Evolutionary conservation across 2,113 vertebrate genomes (phyloP), one percentile per base, ranked within the genome.

Genomic region (Oryzias javanicus): DNA sequence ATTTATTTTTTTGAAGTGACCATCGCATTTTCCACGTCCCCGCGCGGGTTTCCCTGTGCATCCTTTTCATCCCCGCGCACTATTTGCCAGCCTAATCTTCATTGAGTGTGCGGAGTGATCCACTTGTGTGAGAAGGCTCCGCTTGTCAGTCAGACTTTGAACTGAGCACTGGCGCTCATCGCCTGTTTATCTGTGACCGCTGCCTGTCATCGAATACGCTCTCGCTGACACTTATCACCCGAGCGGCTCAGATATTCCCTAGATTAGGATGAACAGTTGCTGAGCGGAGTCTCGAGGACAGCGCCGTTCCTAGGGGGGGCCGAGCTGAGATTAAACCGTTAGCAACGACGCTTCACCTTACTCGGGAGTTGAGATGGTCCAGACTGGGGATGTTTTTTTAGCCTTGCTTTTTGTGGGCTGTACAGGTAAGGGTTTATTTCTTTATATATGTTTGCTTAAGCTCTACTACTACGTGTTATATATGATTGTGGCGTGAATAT

Each of bases 101-200:
- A 55, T 42, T 81, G 75, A 67, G 49, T 49, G 80, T 80, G 93
- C 93, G 95, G 89, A 95, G 88, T 92, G 84, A 94, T 94, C 80
- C 79, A 45, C 58, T 83, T 73, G 78, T 86, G 94, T 94, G 91
- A 89, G 90, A 67, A 91, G 94, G 93, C 93, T 75, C 69, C 62
- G 87, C 92, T 85, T 94, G 94, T 95, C 94, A 94, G 89, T 94
- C 93, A 95, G 91, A 92, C 90, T 93, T 90, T 85, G 91, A 90
- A 90, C 92, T 73, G 90, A 78, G 88, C 88, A 86, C 92, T 91
- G 92, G 92, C 87, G 92, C 93, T 85, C 85, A 81, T 71, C 84
- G 54, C 72, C 25, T 14, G 66, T 67, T 84, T 67, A 83, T 83
- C 80, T 68, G 62, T 47, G 76, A 45, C 72, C 54, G 72, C 75